Evolutionary conservation across 2,113 vertebrate genomes (phyloP), one percentile per base, ranked within the genome.

Genomic region (Panthera tigris): DNA sequence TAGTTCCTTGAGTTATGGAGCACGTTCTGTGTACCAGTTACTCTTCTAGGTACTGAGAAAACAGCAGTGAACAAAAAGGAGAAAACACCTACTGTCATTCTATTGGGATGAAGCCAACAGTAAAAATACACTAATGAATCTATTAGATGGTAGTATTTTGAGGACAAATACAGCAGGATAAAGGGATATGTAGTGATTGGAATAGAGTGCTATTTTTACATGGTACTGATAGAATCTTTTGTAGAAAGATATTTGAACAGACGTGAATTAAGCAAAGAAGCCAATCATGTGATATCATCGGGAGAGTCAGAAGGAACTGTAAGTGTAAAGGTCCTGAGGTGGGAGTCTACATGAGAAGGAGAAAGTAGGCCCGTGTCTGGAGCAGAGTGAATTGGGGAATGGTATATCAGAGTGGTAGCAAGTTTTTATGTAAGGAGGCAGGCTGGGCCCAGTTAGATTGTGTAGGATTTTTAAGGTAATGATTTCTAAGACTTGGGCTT

Each of bases 211-310:
- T 61, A 5, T 78, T 81, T 82, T 93, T 93, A 94, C 25, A 25
- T 78, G 33, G 25, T 89, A 68, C 39, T 93, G 81, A n/a, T 78
- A 31, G 36, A 81, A 39, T 95, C 48, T 94, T 87, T 63, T 90
- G 1, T 87, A 92, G 87, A 36, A 73, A 94, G 69, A 33, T 93
- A 61, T 50, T 97, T 96, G 48, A 57, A 87, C 5, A 82, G 36
- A 63, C 81, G 68, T 79, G n/a, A 90, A 92, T 86, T 94, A 90
- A 87, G 71, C 39, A 82, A 90, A 93, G 74, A 89, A 86, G 18
- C 93, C 68, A 87, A 73, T 78, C 15, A 48, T 76, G n/a, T 85
- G 55, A 27, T 71, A 5, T 66, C 11, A 88, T 36, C 4, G 31
- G 11, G 15, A 93, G 6, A 82, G 19, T 73, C 21, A 85, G 31